These are phyloP conservation scores for Chrysocyon brachyurus DNA, from an alignment of 2,797 vertebrate genomes.

Conservation along the genomic window DNA sequence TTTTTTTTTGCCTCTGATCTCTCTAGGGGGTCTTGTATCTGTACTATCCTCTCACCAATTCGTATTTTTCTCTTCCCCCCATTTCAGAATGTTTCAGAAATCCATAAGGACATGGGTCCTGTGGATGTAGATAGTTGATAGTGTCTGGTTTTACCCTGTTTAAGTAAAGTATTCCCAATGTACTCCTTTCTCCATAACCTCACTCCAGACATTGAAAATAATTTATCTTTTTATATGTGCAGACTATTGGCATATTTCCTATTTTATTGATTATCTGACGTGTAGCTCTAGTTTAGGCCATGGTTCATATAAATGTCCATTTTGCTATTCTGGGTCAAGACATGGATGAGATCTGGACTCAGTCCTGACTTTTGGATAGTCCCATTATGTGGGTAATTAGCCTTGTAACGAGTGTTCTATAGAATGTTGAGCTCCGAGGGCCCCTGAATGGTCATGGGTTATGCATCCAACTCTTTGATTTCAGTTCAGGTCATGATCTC, in stretches of 20 bases:
- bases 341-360: not conserved
- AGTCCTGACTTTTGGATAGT: not conserved
- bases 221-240: not conserved
- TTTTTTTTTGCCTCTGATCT: not conserved
- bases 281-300: not conserved
- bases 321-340: not conserved
- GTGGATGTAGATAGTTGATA: not conserved
- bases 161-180: not conserved
- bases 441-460: not conserved
- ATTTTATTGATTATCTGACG: not conserved
- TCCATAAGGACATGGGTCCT: not conserved
- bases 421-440: not conserved
- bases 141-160: not conserved
- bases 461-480: not conserved
- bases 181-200: not conserved
- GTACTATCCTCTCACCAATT: not conserved
- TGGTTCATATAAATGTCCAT: not conserved
- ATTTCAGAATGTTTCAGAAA: constrained; percentile 2
- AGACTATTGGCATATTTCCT: not conserved
- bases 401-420: not conserved
- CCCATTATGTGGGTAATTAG: not conserved
- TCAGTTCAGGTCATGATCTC: not conserved
- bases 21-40: not conserved
- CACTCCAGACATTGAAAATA: not conserved
- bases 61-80: not conserved